phyloP scores from a whole-genome alignment of 2,797 vertebrate genomes.

The Poliocrania exsul region DNA sequence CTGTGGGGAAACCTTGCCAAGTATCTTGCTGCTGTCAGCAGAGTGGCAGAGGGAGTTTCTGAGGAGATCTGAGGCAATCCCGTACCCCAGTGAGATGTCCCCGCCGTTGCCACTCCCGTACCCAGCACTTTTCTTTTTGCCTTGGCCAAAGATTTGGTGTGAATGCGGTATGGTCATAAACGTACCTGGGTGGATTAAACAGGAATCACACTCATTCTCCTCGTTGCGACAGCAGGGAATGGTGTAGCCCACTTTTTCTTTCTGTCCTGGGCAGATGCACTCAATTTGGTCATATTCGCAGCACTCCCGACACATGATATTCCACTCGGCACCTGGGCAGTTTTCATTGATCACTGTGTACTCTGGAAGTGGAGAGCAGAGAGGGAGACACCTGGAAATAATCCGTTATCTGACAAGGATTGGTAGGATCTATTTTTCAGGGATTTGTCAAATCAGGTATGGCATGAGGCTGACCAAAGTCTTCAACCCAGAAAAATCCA shows the following conservation, averaged over 20 bases:
- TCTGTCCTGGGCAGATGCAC: conserved; percentile 90
- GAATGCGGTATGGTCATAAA: background rate
- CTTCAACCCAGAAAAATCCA: background rate
- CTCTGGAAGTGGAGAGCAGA: conserved; percentile 75
- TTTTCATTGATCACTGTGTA: conserved; percentile 91
- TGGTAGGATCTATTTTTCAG: background rate
- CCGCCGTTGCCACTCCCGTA: background rate
- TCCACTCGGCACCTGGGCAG: conserved; percentile 96
- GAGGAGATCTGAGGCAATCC: background rate
- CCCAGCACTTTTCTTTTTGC: background rate
- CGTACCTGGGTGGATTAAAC: conserved; percentile 95
- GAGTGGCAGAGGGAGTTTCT: background rate
- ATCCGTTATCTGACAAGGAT: background rate
- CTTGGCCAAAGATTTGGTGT: background rate
- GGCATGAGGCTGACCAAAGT: background rate
- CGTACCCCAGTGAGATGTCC: background rate
- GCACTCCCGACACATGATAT: conserved; percentile 94
- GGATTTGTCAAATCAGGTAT: background rate
- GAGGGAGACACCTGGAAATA: fast-evolving
- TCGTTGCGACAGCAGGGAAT: conserved; percentile 97
- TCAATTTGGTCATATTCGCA: conserved; percentile 94
- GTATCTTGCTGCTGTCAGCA: background rate
- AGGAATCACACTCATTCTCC: conserved; percentile 94
- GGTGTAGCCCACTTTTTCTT: conserved; percentile 90
- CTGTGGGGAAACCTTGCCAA: background rate